Conservation (phyloP, 2,888 invertebrate species). For the Sarcophaga carnaria region DNA sequence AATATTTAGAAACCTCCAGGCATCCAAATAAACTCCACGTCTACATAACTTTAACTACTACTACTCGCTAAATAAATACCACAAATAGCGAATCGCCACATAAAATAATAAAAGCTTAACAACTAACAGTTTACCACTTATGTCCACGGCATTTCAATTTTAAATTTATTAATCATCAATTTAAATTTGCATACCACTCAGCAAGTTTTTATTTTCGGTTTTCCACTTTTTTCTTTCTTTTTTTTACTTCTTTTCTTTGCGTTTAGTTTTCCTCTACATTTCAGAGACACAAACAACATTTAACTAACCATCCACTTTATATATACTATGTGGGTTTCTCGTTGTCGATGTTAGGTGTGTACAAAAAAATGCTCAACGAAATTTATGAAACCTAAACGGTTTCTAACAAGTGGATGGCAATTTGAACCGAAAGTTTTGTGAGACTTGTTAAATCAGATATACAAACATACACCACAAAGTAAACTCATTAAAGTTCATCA, state of each 20-base stretch:
- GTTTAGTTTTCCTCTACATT: conserved; percentile 16
- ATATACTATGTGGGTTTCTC: no score
- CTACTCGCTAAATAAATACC: conserved; percentile 51
- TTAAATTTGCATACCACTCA: conserved; percentile 71
- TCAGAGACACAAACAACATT: conserved; percentile 7
- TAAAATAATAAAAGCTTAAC: conserved; percentile 54
- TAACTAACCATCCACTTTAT: no score
- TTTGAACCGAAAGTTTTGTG: no score
- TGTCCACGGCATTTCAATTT: conserved; percentile 72
- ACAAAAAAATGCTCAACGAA: no score
- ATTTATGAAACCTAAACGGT: no score
- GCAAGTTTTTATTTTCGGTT: conserved; percentile 33
- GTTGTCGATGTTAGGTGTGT: no score
- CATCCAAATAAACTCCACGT: conserved; percentile 36
- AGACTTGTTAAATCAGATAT: no score
- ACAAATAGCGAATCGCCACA: conserved; percentile 28
- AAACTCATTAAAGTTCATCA: no score
- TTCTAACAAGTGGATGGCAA: no score
- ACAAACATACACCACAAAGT: no score
- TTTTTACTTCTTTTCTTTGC: not conserved
- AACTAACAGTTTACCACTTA: conserved; percentile 68
- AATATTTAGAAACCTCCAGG: conserved; percentile 50
- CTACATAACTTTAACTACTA: conserved; percentile 25
- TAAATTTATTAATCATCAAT: conserved; percentile 72
- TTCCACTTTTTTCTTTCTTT: conserved; percentile 21